Conservation (phyloP, 2,797 vertebrate species). For the Sebastes minor region DNA sequence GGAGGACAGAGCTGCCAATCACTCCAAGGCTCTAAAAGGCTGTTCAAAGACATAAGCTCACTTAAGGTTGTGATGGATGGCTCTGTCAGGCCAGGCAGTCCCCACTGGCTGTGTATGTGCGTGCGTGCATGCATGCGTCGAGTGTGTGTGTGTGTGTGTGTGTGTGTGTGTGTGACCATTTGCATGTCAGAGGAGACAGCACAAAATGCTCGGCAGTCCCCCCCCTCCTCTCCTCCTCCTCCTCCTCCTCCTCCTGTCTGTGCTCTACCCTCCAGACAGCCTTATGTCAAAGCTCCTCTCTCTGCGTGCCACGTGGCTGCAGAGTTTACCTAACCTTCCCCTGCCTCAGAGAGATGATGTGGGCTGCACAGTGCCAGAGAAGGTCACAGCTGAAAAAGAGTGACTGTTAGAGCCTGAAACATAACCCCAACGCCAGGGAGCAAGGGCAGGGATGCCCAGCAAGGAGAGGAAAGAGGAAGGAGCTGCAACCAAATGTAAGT, state of each 20-base stretch:
- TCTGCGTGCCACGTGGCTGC: slow-evolving; percentile 37
- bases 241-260: slow-evolving; percentile 27
- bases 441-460: slow-evolving; percentile 26
- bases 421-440: background rate
- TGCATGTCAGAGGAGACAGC: slow-evolving; percentile 45
- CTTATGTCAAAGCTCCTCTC: slow-evolving; percentile 59
- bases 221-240: background rate
- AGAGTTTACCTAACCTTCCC: slow-evolving; percentile 52
- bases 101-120: slow-evolving; percentile 25
- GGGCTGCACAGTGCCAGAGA: slow-evolving; percentile 22
- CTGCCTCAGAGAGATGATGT: slow-evolving; percentile 38
- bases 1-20: slow-evolving; percentile 51
- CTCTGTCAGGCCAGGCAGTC: slow-evolving; percentile 50
- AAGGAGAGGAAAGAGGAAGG: slow-evolving; percentile 14
- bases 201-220: slow-evolving; percentile 35
- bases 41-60: slow-evolving; percentile 62
- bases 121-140: background rate
- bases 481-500: slow-evolving; percentile 27
- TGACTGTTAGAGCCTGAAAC: slow-evolving; percentile 52
- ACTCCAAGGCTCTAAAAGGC: slow-evolving; percentile 50
- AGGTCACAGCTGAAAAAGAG: slow-evolving; percentile 58
- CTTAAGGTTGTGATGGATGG: slow-evolving; percentile 69
- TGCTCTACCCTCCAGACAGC: slow-evolving; percentile 69
- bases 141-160: slow-evolving; percentile 4
- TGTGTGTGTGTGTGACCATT: slow-evolving; percentile 40